A percentile compares a stretch with the other conserved stretches of the same genome.
Conservation (phyloP, 2,888 invertebrate species). For the Acheta domesticus region DNA sequence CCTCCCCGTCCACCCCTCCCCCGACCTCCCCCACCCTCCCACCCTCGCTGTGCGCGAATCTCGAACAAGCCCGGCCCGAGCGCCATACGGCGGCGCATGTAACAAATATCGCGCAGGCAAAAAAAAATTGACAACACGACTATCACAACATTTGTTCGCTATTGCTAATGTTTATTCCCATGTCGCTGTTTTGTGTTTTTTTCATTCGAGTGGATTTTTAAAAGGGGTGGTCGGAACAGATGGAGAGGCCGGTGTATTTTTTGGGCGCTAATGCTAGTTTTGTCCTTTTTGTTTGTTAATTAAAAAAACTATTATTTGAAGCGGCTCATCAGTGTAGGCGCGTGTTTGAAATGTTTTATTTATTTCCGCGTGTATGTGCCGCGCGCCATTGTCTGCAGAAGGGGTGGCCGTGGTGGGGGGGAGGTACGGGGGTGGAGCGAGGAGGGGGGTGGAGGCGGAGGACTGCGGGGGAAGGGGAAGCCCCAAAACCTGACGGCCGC, state of each 20-base stretch:
- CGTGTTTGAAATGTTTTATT: conserved; percentile 3
- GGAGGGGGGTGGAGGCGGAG: neutral
- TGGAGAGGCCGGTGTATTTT: conserved; percentile 18
- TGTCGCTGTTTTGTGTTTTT: conserved; percentile 21
- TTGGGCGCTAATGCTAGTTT: conserved; percentile 3
- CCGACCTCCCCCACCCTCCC: neutral
- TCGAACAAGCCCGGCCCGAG: neutral
- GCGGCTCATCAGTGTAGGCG: conserved; percentile 9
- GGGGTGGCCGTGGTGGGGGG: neutral
- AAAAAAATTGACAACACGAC: conserved; percentile 10
- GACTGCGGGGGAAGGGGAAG: conserved; percentile 28
- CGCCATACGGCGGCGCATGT: conserved; percentile 9
- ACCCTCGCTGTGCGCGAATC: neutral
- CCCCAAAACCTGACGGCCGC: conserved; percentile 26
- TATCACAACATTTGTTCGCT: conserved; percentile 18
- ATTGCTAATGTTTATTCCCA: conserved; percentile 18
- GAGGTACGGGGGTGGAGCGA: neutral
- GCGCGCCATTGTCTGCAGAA: conserved; percentile 12
- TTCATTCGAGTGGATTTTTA: conserved; percentile 18
- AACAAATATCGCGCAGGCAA: neutral
- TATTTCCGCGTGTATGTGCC: conserved; percentile 18
- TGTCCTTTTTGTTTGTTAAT: conserved; percentile 18
- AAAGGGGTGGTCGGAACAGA: conserved; percentile 4
- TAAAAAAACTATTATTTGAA: conserved; percentile 18
- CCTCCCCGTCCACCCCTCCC: neutral